Evolutionary conservation across 2,113 vertebrate species (phyloP), one percentile per base, ranked within the genome.

Genomic region (Aleadryas rufinucha): DNA sequence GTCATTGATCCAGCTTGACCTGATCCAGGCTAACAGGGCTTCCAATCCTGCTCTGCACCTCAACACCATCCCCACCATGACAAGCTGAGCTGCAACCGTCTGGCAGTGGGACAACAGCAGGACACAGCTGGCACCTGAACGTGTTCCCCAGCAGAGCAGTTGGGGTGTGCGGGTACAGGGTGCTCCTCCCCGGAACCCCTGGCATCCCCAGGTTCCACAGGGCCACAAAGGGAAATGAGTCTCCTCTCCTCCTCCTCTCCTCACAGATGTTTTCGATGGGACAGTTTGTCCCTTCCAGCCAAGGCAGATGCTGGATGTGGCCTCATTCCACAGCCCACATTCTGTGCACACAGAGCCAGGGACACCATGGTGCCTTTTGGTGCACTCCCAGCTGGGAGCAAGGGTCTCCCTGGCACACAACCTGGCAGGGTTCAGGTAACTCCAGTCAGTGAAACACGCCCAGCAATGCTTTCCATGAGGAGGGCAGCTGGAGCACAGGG

Each of bases 51-150:
- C 39, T 35, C 50, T 22, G 44, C 68, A 13, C 54, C 47, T 4
- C 7, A 11, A 27, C 6, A 0, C 50, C 1, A 0, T 30, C n/a
- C 50, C 22, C 54, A 18, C 3, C 2, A 30, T 18, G 37, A 33
- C 0, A 1, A 59, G n/a, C n/a, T 3, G 3, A 50, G 45, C 24
- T 3, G 2, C n/a, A 27, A 26, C 44, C 1, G 0, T 13, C 28
- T 18, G 17, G 28, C 16, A 30, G 26, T 13, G 4, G 5, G 50
- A 18, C 16, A 18, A 47, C 33, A 21, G 37, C 4, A 2, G 45
- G 87, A 77, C 71, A 14, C 26, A 1, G 14, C 3, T 10, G 13
- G 2, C 24, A 9, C 4, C 11, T 4, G 42, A 13, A 50, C 3
- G 0, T 2, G 14, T 9, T 33, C 39, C 11, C 14, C 28, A 30